Base-by-base conservation (phyloP, 2,113 vertebrate species). In the Sinocyclocheilus grahami region DNA sequence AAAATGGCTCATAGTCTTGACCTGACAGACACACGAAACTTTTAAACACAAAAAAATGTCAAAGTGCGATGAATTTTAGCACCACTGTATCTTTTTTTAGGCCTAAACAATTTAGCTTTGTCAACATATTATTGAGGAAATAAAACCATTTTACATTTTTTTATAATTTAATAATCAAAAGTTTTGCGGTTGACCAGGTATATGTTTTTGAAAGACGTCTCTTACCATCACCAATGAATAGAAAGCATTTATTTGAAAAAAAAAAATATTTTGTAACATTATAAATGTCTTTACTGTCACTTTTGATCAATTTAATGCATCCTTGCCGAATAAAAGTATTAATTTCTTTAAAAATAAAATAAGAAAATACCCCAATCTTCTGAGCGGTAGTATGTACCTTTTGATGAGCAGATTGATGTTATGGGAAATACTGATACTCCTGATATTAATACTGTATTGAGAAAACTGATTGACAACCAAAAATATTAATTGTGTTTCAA, bases 1-100 rank as follows among this genome's bases (percentile, higher is more conserved):
- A 53, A 82, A 62, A 12, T 8, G 16, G 33, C 79, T 67, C 20
- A 63, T 60, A 63, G 55, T 78, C 18, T 80, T 65, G 79, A 81
- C 79, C 80, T 69, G 46, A 37, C 9, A 53, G 24, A 18, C 13
- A 48, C 13, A 65, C 24, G 4, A 33, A 51, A 22, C 27, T 33
- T 18, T 60, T 18, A 67, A 16, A 63, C 20, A 82, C 4, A 51
- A 5, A 33, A 33, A 42, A 82, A 22, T 18, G 14, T 37, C 67
- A 72, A 72, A 10, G 27, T 3, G 7, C 58, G n/a, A 22, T 8
- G 2, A 51, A 76, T 48, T 24, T 48, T 24, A 48, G 5, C n/a
- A 4, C 11, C 12, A 48, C 0, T 2, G n/a, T 75, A 12, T 72
- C 0, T 69, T 3, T 18, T 11, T n/a, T 42, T 13, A 75, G 20